Conservation (phyloP, 2,888 invertebrate genomes). For the Campoletis raptor region DNA sequence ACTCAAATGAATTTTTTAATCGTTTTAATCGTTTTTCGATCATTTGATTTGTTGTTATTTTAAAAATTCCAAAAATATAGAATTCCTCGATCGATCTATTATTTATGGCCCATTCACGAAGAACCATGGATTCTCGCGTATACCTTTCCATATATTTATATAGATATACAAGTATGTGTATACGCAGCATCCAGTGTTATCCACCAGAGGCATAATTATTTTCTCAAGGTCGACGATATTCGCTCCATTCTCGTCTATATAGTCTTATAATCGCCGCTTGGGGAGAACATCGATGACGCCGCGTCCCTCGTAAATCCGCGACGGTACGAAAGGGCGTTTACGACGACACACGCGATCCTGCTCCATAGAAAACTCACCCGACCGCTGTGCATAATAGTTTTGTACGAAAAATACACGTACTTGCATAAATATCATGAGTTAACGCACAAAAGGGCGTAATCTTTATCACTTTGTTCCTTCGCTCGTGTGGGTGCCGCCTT, state of each 20-base stretch:
- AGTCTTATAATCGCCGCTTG: conserved; percentile 49
- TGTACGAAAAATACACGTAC: conserved; percentile 16
- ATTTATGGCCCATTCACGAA: conserved; percentile 23
- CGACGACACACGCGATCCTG: conserved; percentile 69
- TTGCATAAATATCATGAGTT: background rate
- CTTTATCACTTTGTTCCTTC: background rate
- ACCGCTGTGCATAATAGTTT: background rate
- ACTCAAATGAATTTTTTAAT: too few species aligned
- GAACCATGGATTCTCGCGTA: background rate
- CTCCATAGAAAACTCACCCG: conserved; percentile 52
- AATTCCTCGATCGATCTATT: conserved; percentile 5
- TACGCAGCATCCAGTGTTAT: conserved; percentile 28
- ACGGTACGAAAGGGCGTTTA: conserved; percentile 65
- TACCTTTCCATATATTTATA: background rate
- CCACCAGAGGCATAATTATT: conserved; percentile 62
- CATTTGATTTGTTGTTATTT: background rate
- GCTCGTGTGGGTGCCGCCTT: conserved; percentile 12
- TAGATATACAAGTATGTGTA: background rate
- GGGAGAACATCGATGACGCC: conserved; percentile 61
- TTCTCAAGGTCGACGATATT: conserved; percentile 55
- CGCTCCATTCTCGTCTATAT: conserved; percentile 45
- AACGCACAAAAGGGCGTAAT: conserved; percentile 4
- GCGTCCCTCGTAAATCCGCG: conserved; percentile 70
- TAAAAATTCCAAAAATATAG: background rate
- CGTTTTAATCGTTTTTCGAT: background rate